A percentile compares a stretch with the other conserved stretches of the same genome.
Conservation (phyloP, 1,140 invertebrate species). For the Conopomorpha cramerella region DNA sequence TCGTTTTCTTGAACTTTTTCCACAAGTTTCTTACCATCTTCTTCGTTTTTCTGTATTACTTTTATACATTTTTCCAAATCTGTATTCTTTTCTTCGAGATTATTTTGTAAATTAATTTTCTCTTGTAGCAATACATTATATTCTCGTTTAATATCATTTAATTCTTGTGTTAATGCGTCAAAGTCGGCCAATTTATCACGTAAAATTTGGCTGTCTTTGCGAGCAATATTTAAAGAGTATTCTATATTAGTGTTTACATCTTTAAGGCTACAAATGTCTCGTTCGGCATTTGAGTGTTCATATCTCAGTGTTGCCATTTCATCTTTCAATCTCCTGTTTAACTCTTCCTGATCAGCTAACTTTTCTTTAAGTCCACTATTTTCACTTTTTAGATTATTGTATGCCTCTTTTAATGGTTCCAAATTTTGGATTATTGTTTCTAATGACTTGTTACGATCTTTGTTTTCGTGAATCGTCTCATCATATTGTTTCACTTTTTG, state of each 20-base stretch:
- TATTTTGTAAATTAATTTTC: conserved; percentile 21
- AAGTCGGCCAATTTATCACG: conserved; percentile 17
- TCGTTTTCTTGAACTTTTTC: no score
- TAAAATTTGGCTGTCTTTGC: conserved; percentile 22
- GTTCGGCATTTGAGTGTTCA: conserved; percentile 12
- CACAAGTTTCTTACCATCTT: no score
- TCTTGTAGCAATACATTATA: conserved; percentile 20
- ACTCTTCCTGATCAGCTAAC: conserved; percentile 10
- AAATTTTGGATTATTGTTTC: conserved; percentile 5
- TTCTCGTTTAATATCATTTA: conserved; percentile 16
- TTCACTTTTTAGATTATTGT: conserved; percentile 9
- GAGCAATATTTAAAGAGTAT: conserved; percentile 21
- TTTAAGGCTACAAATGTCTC: conserved; percentile 21
- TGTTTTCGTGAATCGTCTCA: conserved; percentile 9
- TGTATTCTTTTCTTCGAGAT: conserved; percentile 20
- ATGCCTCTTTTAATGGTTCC: conserved; percentile 9
- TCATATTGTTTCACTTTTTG: conserved; percentile 19
- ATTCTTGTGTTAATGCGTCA: conserved; percentile 18
- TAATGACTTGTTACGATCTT: conserved; percentile 7
- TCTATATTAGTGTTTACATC: conserved; percentile 24
- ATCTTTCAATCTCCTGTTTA: conserved; percentile 17
- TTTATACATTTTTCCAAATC: no score
- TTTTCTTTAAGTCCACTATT: conserved; percentile 12
- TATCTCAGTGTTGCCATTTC: conserved; percentile 26
- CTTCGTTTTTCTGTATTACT: no score